These are phyloP conservation scores for Aplysia californica DNA, from an alignment of 1,140 invertebrate species.

Conservation along the genomic window DNA sequence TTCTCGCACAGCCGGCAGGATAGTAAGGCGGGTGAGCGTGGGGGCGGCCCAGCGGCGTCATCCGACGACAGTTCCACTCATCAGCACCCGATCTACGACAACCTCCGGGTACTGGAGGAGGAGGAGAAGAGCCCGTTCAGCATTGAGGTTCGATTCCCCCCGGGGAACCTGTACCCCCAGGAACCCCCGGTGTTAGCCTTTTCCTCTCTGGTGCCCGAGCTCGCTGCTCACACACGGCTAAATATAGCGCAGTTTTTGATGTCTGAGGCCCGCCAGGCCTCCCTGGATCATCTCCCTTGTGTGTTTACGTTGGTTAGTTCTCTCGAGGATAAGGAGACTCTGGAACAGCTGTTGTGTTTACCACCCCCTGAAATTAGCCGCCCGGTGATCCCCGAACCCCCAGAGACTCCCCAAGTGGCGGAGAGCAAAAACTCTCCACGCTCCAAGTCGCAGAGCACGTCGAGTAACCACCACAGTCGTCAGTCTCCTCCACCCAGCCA, in stretches of 20 bases:
- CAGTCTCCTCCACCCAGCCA: no score
- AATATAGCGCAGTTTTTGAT: constrained; percentile 58
- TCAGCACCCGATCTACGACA: constrained; percentile 30
- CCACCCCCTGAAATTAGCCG: constrained; percentile 44
- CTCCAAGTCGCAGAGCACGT: no score
- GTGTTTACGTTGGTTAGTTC: constrained; percentile 57
- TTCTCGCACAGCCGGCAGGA: constrained; percentile 37
- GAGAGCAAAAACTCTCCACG: no score
- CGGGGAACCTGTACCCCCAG: constrained; percentile 52
- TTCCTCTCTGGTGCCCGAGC: constrained; percentile 41
- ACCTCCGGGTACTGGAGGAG: constrained; percentile 24
- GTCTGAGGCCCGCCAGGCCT: constrained; percentile 43
- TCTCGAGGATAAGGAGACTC: constrained; percentile 50
- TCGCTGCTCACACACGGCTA: constrained; percentile 48
- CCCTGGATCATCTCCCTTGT: constrained; percentile 42
- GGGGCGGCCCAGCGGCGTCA: no score
- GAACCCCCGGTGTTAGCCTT: constrained; percentile 57
- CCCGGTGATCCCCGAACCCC: constrained; percentile 20
- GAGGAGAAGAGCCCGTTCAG: constrained; percentile 38
- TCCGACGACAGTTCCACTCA: no score
- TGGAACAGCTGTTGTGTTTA: constrained; percentile 41
- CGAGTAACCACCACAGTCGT: no score
- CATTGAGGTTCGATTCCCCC: constrained; percentile 58
- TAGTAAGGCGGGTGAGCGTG: no score
- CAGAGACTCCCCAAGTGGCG: no score